These are phyloP conservation scores for Odontocerum albicorne DNA, from an alignment of 2,888 invertebrate species.

Conservation along the genomic window DNA sequence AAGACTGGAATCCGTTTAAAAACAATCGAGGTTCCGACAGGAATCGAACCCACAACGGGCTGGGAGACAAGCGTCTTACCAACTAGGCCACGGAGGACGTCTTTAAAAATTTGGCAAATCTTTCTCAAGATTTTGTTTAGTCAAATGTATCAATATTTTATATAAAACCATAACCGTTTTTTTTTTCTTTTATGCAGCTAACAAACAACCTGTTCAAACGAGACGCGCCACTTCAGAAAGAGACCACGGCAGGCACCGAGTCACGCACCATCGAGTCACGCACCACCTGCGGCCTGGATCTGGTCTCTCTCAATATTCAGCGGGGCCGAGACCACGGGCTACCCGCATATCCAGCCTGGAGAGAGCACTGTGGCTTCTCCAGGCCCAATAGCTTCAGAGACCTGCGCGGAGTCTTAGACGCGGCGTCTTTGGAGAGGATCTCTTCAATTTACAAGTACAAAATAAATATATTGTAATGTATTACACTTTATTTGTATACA, in stretches of 20 bases:
- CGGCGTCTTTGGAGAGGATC: conserved; percentile 63
- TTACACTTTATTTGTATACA: not conserved
- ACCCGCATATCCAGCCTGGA: conserved; percentile 75
- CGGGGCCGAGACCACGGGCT: conserved; percentile 87
- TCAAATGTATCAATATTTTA: too few relatives aligned
- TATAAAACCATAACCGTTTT: too few relatives aligned
- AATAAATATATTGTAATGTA: not conserved
- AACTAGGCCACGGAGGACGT: too few relatives aligned
- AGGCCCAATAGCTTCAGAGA: conserved; percentile 65
- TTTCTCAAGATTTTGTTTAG: too few relatives aligned
- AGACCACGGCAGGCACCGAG: not conserved
- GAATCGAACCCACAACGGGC: too few relatives aligned
- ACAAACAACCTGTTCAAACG: conserved; percentile 70
- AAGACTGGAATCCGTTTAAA: too few relatives aligned
- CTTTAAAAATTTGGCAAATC: too few relatives aligned
- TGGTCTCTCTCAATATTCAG: conserved; percentile 87
- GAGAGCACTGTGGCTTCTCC: conserved; percentile 72
- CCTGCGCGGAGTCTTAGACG: conserved; percentile 65
- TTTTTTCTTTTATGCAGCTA: too few relatives aligned
- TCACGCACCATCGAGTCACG: not conserved
- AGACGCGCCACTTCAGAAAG: conserved; percentile 7
- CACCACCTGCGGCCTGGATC: conserved; percentile 73
- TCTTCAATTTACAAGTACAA: conserved; percentile 64
- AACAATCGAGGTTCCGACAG: too few relatives aligned
- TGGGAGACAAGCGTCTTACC: too few relatives aligned